Evolutionary conservation across 2,888 invertebrate species (phyloP).

Genomic region (Cheilosia scutellata): DNA sequence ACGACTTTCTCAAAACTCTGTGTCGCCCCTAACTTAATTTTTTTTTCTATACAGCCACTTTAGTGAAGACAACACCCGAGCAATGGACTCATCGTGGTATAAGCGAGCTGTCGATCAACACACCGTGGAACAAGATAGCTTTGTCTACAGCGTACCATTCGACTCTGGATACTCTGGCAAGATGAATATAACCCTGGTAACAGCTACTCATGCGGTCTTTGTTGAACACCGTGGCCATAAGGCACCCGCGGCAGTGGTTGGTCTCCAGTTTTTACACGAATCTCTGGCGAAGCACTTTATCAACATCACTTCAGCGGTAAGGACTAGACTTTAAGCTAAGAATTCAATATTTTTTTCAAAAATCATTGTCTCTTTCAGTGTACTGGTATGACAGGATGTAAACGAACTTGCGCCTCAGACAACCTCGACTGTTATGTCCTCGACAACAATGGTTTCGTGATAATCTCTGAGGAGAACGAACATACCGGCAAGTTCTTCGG

Average conservation of each 20-base stretch:
- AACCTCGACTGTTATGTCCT: conserved; percentile 96
- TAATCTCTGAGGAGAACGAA: conserved; percentile 93
- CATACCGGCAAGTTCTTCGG: conserved; percentile 97
- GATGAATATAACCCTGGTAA: conserved; percentile 88
- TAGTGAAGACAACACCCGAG: conserved; percentile 91
- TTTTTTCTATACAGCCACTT: conserved; percentile 88
- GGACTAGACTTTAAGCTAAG: conserved; percentile 59
- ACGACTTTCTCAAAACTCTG: conserved; percentile 80
- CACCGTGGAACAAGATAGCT: conserved; percentile 93
- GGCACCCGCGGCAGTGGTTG: conserved; percentile 96
- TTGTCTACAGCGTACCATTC: conserved; percentile 91
- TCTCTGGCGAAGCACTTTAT: conserved; percentile 93
- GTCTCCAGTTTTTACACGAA: conserved; percentile 93
- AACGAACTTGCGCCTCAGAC: conserved; percentile 93
- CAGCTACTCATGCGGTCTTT: conserved; percentile 96
- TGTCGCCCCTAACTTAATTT: background rate
- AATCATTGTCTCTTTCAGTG: conserved; percentile 83
- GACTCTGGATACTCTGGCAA: conserved; percentile 84
- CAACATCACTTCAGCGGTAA: conserved; percentile 94
- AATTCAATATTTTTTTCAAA: background rate
- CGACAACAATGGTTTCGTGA: conserved; percentile 97
- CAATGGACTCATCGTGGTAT: conserved; percentile 96
- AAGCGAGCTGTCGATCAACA: conserved; percentile 96
- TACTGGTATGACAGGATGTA: conserved; percentile 89
- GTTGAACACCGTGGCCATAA: conserved; percentile 92